A percentile compares a stretch with the other conserved stretches of the same genome.
phyloP scores from a whole-genome alignment of 2,888 invertebrate genomes.

The Elmis aenea region DNA sequence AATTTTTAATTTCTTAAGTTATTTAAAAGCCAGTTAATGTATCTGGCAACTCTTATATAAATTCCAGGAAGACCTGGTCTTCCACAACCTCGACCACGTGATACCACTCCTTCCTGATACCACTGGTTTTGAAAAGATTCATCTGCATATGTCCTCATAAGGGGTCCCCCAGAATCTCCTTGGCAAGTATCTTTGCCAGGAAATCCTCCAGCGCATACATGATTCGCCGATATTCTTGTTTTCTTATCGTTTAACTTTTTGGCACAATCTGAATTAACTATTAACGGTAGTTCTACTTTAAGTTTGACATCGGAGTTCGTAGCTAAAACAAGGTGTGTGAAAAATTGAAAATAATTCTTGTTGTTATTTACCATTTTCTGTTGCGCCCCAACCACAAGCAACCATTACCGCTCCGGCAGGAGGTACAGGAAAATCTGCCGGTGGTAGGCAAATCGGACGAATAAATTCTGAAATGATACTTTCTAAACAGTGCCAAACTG shows the following conservation, averaged over 20 bases:
- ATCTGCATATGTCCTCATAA: background rate
- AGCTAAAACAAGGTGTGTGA: background rate
- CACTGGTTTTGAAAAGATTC: background rate
- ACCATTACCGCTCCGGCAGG: conserved; percentile 3
- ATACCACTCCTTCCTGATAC: background rate
- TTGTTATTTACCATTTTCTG: background rate
- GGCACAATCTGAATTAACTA: background rate
- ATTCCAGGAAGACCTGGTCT: background rate
- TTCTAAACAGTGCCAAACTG: no score
- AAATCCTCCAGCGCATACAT: background rate
- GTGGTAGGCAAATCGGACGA: conserved; percentile 54
- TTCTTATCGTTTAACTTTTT: background rate
- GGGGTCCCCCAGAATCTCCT: background rate
- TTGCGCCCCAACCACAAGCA: conserved; percentile 15
- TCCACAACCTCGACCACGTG: background rate
- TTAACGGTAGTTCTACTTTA: background rate
- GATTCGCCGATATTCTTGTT: background rate
- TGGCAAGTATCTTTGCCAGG: background rate
- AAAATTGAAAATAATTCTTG: background rate
- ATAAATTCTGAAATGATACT: conserved; percentile 49
- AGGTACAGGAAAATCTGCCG: conserved; percentile 14
- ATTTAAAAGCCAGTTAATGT: background rate
- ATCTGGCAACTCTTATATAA: background rate
- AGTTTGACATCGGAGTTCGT: background rate
- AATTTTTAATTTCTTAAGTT: background rate